Base-by-base conservation (phyloP, 2,888 invertebrate genomes). In the Alsophila aescularia region DNA sequence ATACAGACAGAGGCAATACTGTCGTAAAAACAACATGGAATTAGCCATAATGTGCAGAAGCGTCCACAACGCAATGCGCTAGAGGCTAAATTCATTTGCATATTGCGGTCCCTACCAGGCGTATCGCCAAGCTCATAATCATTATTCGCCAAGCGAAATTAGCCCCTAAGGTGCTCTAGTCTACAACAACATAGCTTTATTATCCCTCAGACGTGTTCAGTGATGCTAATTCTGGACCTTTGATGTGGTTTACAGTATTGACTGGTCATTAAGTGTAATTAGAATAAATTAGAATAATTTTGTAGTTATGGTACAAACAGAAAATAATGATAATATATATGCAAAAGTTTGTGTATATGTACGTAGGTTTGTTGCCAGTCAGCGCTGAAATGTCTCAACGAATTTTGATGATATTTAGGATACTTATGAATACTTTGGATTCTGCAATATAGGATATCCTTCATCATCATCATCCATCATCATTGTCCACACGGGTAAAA, bases 41-140 rank as follows among this genome's bases (percentile, higher is more conserved):
- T 54, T 52, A 58, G 40, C 49, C 47, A 39, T 45, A 64, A 58
- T 60, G 51, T 64, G 59, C 62, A 58, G 56, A 49, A 62, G 53
- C 61, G 42, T 62, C 61, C 49, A 57, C 49, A 58, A 59, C 56
- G 58, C 63, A 66, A 57, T 62, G 47, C 81, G 83, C 85, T 88
- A 79, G 84, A 82, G 88, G 87, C 87, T 77, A 87, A 79, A 85
- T 80, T 84, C 83, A 91, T 90, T 90, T 89, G 85, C 90, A 90
- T 90, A 89, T 84, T 87, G 83, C 77, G 84, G 84, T 83, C 78
- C 70, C 75, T 72, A 71, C 71, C 75, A 75, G 73, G 74, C 73
- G 64, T 72, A 72, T 69, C 66, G 75, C 73, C 74, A 77, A 75
- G 73, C 82, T 86, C 83, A 87, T 87, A 87, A 88, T 87, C 83